A percentile compares a stretch with the other conserved stretches of the same genome.
These are phyloP conservation scores for Bombus consobrinus DNA, from an alignment of 1,140 invertebrate genomes.

Conservation along the genomic window DNA sequence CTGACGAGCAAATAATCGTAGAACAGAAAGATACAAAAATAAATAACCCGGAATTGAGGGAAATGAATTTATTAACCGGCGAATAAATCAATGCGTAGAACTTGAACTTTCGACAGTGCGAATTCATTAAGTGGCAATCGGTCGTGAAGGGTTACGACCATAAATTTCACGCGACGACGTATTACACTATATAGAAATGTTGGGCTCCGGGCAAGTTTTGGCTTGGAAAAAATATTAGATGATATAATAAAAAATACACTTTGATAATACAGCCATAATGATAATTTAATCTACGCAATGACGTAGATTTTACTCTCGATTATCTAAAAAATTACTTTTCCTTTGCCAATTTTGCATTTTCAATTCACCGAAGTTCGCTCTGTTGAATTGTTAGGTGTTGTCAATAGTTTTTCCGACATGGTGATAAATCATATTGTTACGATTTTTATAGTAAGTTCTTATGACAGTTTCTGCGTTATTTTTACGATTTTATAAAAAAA, in stretches of 20 bases:
- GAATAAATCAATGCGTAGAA: conserved; percentile 24
- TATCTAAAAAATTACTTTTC: not conserved
- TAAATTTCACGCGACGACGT: too few species aligned
- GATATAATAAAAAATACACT: not conserved
- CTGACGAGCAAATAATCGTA: not conserved
- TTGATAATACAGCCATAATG: not conserved
- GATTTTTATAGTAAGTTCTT: not conserved
- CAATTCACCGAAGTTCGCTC: not conserved
- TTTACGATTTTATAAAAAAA: not conserved
- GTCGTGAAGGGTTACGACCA: too few species aligned
- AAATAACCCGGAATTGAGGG: not conserved
- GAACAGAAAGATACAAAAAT: not conserved
- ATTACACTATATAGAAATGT: too few species aligned
- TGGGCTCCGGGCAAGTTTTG: too few species aligned
- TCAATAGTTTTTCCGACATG: not conserved
- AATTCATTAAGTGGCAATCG: conserved; percentile 31
- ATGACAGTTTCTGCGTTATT: not conserved
- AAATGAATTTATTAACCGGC: not conserved
- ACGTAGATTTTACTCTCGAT: too few species aligned
- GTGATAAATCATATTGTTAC: not conserved
- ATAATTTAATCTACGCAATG: not conserved
- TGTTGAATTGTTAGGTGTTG: not conserved
- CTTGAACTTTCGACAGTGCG: conserved; percentile 8
- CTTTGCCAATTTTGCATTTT: not conserved
- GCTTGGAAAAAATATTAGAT: conserved; percentile 20